Evolutionary conservation across 2,888 invertebrate genomes (phyloP), one percentile per base, ranked within the genome.

Genomic region (Monopis laevigella): DNA sequence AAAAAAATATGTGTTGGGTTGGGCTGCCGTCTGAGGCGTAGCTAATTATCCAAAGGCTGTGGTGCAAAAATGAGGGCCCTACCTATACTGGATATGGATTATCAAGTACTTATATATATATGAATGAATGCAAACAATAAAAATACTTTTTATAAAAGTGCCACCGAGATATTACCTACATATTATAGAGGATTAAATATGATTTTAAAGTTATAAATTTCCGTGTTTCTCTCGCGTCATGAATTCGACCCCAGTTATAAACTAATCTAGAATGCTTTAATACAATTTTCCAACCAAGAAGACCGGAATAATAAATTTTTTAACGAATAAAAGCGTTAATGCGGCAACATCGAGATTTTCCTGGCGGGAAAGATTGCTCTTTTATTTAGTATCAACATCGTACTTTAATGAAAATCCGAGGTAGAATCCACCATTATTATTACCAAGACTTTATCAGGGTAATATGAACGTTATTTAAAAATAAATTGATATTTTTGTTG

Each of bases 281-380:
- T 66, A 68, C 68, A 69, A 73, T 72, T 70, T 64, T 58, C 54
- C 56, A 65, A 59, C 60, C 65, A 63, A 68, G 61, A 62, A 65
- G 65, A 70, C 62, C 65, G 64, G 68, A 74, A 75, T 74, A 72
- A 75, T 73, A 72, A 69, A 68, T 73, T 71, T 74, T 44, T 66
- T 70, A 36, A 66, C 64, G 58, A 65, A 65, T 67, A 72, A 68
- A 69, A 69, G 65, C 67, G 61, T 65, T 72, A 75, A 74, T 69
- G 71, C 68, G 65, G 69, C 73, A 69, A 68, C 75, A 75, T 74
- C 70, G 75, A 69, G 72, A 72, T 71, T 70, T 72, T 67, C 62
- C 67, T 59, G 62, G 64, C 64, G 65, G 64, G 62, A 68, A 69
- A 73, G 74, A 72, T 69, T 69, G 67, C 67, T 69, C 72, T 73